Conservation (phyloP, 2,113 vertebrate species). For the Microtus oregoni region DNA sequence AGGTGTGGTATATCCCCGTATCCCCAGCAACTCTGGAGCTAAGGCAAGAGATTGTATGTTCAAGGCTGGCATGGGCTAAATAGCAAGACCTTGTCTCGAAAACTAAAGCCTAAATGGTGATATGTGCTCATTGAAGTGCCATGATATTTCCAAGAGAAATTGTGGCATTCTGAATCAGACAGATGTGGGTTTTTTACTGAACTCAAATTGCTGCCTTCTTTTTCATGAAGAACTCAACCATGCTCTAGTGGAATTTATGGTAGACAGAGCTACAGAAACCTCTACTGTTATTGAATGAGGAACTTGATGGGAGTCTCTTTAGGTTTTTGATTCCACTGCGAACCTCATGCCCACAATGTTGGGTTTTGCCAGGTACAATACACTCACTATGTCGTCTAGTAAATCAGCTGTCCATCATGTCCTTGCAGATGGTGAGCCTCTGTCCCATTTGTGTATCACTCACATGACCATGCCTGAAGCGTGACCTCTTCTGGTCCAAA, state of each 20-base stretch:
- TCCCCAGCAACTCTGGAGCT: neutral
- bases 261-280: slow-evolving; percentile 10
- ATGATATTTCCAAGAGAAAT: neutral
- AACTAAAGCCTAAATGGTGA: neutral
- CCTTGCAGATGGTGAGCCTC: neutral
- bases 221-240: neutral
- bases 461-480: neutral
- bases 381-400: neutral
- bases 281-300: slow-evolving; percentile 1
- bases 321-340: slow-evolving; percentile 30
- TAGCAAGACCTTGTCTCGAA: neutral
- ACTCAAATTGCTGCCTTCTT: neutral
- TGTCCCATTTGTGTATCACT: neutral
- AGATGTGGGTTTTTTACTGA: slow-evolving; percentile 28
- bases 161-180: neutral
- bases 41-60: neutral
- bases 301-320: neutral
- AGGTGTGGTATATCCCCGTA: neutral
- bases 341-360: neutral
- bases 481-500: neutral
- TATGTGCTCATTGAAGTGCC: neutral
- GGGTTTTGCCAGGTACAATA: neutral
- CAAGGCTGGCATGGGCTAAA: neutral
- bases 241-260: slow-evolving; percentile 18
- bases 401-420: neutral